Base-by-base conservation (phyloP, 2,888 invertebrate species). In the Leptinotarsa juncta region DNA sequence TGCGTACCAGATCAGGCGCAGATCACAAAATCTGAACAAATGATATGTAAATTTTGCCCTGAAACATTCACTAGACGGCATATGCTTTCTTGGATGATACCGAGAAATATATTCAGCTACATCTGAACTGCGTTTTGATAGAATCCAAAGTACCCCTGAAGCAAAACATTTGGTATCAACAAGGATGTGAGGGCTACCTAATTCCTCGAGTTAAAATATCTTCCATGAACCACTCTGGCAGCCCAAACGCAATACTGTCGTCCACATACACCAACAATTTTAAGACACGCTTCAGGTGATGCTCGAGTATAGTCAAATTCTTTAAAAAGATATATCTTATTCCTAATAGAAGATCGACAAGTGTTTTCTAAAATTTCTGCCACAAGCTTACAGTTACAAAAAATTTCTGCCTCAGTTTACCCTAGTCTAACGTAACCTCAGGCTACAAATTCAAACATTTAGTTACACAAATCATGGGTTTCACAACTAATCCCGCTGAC, bases 211-310 rank as follows among this genome's bases (percentile, higher is more conserved):
- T 23, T 20, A n/a, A 66, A 70, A 60, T 42, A 42, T 42, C 51
- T 67, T 67, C 4, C 14, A 23, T 66, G 55, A 70, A 60, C 32
- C 53, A 67, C 51, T 51, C 51, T 51, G 23, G 50, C 26, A 26
- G 15, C n/a, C n/a, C 67, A n/a, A 51, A 26, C 26, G 67, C 26
- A n/a, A 23, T 14, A 53, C n/a, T 26, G 51, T 51, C 53, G 16
- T 16, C 53, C 26, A 50, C 16, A 48, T 18, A 67, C 68, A 32
- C 42, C 20, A 20, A 69, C 57, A 69, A 74, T 76, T 71, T 80
- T 84, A 84, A 84, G 84, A 84, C 84, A 84, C 84, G 83, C 81
- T 82, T 76, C 66, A 82, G 84, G 84, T 84, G 83, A 83, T 83
- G 83, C 82, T 78, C 79, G 78, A 78, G 76, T 77, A 77, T 78